Evolutionary conservation across 2,113 vertebrate species (phyloP).

Genomic region (Condylura cristata): DNA sequence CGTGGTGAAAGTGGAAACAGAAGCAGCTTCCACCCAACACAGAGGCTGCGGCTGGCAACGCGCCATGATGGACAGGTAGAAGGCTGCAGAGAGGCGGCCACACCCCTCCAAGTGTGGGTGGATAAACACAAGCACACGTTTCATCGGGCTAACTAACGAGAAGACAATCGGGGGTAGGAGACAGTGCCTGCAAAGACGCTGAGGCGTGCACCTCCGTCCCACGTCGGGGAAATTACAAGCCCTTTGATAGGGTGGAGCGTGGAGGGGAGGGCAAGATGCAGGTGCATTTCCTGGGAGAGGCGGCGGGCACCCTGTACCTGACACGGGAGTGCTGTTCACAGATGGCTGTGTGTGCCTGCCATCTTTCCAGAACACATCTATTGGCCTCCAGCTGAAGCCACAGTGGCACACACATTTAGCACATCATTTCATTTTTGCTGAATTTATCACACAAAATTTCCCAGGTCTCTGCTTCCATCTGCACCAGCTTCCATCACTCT

Average conservation of each 20-base stretch:
- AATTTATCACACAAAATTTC: conserved; percentile 29
- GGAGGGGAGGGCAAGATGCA: neutral
- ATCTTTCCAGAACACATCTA: conserved; percentile 54
- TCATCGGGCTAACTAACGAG: conserved; percentile 58
- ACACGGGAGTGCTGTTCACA: conserved; percentile 52
- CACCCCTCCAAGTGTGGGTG: conserved; percentile 38
- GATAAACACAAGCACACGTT: conserved; percentile 30
- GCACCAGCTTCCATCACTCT: neutral
- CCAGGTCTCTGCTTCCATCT: neutral
- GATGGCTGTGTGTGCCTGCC: conserved; percentile 44
- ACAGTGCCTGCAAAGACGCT: conserved; percentile 41
- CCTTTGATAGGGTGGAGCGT: neutral
- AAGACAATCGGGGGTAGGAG: neutral
- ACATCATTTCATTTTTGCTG: conserved; percentile 54
- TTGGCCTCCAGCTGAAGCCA: conserved; percentile 30
- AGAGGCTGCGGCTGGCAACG: neutral
- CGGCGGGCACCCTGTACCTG: neutral
- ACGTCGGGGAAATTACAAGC: conserved; percentile 42
- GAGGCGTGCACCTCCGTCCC: conserved; percentile 43
- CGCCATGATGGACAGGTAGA: neutral
- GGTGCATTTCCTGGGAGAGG: neutral
- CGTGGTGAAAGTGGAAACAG: neutral
- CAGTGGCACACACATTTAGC: conserved; percentile 38
- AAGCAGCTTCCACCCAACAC: neutral
- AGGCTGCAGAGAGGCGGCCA: neutral